phyloP scores from a whole-genome alignment of 2,888 invertebrate species.

The Limenitis camilla region DNA sequence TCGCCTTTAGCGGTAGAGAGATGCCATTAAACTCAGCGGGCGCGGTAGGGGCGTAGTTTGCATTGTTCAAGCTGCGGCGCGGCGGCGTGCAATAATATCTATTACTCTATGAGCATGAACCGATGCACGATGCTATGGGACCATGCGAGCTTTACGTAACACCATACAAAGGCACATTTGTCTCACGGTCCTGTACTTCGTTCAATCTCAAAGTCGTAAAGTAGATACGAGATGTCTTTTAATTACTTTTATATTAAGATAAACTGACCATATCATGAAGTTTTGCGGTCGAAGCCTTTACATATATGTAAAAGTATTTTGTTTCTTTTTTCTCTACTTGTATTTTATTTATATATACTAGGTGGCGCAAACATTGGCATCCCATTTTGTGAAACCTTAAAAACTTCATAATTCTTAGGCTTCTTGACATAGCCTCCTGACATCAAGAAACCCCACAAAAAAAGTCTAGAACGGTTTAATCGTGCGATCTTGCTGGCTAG shows the following conservation, averaged over 20 bases:
- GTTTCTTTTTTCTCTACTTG: too few relatives aligned
- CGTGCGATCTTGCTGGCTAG: too few relatives aligned
- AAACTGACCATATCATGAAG: background rate
- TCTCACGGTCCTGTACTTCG: constrained; percentile 20
- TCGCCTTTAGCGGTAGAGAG: constrained; percentile 34
- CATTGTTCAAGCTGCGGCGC: constrained; percentile 31
- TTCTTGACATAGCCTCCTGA: too few relatives aligned
- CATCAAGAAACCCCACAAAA: too few relatives aligned
- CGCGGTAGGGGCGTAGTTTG: constrained; percentile 31
- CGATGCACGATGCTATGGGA: constrained; percentile 18
- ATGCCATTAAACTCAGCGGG: constrained; percentile 29
- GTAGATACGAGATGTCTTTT: constrained; percentile 10
- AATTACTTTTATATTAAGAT: constrained; percentile 6
- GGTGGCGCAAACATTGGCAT: too few relatives aligned
- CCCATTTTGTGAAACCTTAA: too few relatives aligned
- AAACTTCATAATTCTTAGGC: too few relatives aligned
- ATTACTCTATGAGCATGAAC: constrained; percentile 23
- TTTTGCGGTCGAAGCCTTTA: too few relatives aligned
- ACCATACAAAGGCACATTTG: constrained; percentile 20
- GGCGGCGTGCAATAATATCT: constrained; percentile 23
- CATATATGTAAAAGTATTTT: too few relatives aligned
- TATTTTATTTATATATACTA: too few relatives aligned
- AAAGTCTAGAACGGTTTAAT: too few relatives aligned
- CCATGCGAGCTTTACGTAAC: constrained; percentile 23
- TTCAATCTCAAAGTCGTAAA: constrained; percentile 14